phyloP scores from a whole-genome alignment of 2,888 invertebrate species.

The Drosophila paranaensis region DNA sequence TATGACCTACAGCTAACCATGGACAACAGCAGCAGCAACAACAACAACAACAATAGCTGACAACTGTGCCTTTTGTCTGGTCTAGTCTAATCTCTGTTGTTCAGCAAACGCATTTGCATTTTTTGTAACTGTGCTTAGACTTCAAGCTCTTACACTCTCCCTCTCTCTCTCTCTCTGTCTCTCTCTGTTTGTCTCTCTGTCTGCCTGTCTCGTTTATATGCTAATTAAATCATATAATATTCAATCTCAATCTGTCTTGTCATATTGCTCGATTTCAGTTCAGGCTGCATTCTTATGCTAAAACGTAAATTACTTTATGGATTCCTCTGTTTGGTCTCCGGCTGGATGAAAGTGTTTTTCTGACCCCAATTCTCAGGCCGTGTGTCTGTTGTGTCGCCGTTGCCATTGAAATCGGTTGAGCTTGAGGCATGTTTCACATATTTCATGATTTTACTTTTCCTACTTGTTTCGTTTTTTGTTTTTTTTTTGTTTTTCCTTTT shows the following conservation, averaged over 20 bases:
- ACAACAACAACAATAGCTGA: conserved; percentile 9
- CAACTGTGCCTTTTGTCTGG: conserved; percentile 55
- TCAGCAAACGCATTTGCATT: conserved; percentile 63
- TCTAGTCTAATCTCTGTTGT: conserved; percentile 50
- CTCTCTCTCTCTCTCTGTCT: not conserved
- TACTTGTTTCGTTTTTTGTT: conserved; percentile 31
- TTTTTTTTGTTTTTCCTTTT: not conserved
- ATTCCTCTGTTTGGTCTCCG: conserved; percentile 39
- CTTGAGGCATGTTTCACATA: conserved; percentile 74
- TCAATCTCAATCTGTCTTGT: conserved; percentile 66
- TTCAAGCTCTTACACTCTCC: not conserved
- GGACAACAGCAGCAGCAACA: conserved; percentile 14
- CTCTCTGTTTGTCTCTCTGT: not conserved
- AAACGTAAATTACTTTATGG: conserved; percentile 54
- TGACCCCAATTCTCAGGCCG: conserved; percentile 66
- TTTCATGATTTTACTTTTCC: conserved; percentile 77
- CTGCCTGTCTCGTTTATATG: conserved; percentile 62
- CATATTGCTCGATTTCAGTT: conserved; percentile 60
- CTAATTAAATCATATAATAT: conserved; percentile 67
- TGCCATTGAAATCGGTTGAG: conserved; percentile 46
- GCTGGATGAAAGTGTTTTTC: conserved; percentile 78
- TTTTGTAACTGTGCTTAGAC: conserved; percentile 55
- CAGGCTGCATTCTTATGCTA: conserved; percentile 61
- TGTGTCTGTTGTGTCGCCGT: conserved; percentile 6
- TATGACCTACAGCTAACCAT: conserved; percentile 60